Evolutionary conservation across 2,888 invertebrate species (phyloP).

Genomic region (Scrobipalpa atriplicella): DNA sequence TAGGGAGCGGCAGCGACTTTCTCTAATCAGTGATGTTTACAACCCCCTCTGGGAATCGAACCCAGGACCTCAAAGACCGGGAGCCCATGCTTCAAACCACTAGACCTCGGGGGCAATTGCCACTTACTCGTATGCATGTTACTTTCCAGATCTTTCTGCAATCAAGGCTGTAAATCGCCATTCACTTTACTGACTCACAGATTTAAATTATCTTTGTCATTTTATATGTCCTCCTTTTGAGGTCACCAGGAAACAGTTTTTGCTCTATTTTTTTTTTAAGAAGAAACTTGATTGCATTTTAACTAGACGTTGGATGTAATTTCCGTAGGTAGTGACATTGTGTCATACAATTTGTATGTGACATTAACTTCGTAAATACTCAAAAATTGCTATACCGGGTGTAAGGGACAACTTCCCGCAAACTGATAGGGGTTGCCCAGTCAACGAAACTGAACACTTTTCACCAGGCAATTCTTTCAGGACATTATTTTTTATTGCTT

Average conservation of each 20-base stretch:
- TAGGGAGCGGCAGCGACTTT: no score
- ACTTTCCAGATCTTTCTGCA: constrained; percentile 18
- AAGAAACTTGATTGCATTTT: constrained; percentile 16
- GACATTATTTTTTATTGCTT: no score
- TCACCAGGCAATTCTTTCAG: no score
- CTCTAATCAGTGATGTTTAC: no score
- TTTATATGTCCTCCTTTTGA: constrained; percentile 35
- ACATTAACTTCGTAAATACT: not conserved
- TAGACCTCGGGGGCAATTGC: no score
- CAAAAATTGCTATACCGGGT: not conserved
- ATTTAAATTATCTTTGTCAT: constrained; percentile 26
- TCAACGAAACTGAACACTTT: no score
- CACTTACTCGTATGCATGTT: constrained; percentile 1
- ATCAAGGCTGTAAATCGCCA: constrained; percentile 23
- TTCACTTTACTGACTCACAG: constrained; percentile 33
- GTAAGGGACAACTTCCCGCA: no score
- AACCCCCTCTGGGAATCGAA: no score
- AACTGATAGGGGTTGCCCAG: no score
- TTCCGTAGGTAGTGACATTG: constrained; percentile 4
- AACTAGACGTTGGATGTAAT: not conserved
- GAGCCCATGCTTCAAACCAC: no score
- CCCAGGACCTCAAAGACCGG: no score
- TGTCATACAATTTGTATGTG: no score
- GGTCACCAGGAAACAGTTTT: constrained; percentile 43
- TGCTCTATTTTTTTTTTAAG: constrained; percentile 28